Evolutionary conservation across 2,888 invertebrate species (phyloP).

Genomic region (Sesia bembeciformis): DNA sequence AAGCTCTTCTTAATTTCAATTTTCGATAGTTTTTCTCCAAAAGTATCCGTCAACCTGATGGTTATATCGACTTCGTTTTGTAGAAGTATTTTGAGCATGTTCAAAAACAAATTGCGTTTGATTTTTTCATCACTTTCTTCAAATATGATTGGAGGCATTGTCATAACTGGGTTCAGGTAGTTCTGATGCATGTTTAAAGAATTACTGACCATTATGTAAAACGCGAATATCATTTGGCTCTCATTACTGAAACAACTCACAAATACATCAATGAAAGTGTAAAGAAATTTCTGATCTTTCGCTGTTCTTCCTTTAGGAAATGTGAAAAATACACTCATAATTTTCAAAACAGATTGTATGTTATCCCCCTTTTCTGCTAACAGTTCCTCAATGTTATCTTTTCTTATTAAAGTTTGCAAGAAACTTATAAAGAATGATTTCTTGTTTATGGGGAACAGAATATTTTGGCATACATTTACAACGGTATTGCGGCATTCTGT

Average conservation of each 20-base stretch:
- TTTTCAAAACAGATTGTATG: slow-evolving; percentile 57
- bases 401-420: slow-evolving; percentile 48
- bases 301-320: slow-evolving; percentile 39
- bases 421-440: slow-evolving; percentile 47
- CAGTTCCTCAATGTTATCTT: slow-evolving; percentile 47
- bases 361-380: slow-evolving; percentile 59
- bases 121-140: slow-evolving; percentile 40
- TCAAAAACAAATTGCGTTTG: slow-evolving; percentile 45
- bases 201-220: slow-evolving; percentile 49
- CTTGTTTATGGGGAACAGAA: slow-evolving; percentile 50
- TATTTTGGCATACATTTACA: slow-evolving; percentile 36
- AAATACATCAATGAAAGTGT: slow-evolving; percentile 51
- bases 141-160: slow-evolving; percentile 34
- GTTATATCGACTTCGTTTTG: slow-evolving; percentile 55
- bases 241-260: slow-evolving; percentile 47
- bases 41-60: slow-evolving; percentile 46
- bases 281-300: slow-evolving; percentile 34
- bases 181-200: slow-evolving; percentile 46
- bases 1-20: slow-evolving; percentile 57
- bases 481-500: slow-evolving; percentile 31
- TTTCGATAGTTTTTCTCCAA: slow-evolving; percentile 49
- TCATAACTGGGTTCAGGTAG: slow-evolving; percentile 46
- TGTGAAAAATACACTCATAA: slow-evolving; percentile 52
- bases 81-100: slow-evolving; percentile 44
- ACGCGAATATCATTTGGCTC: slow-evolving; percentile 53